phyloP scores from a whole-genome alignment of 2,888 invertebrate species.

The Drosophila prolongata region DNA sequence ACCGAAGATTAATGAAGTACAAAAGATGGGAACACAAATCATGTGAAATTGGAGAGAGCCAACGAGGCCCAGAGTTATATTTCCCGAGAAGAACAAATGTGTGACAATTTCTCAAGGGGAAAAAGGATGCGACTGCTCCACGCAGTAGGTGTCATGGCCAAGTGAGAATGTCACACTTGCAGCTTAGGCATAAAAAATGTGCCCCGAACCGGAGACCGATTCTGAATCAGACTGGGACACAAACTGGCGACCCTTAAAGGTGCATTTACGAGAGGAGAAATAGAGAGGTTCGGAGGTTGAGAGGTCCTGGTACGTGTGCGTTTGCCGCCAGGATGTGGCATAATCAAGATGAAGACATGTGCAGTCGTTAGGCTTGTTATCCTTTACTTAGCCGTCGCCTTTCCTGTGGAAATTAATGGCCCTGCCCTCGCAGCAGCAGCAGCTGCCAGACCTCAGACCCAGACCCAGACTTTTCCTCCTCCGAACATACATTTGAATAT shows the following conservation, averaged over 20 bases:
- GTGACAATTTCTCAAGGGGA: slow-evolving; percentile 69
- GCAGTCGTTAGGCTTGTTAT: slow-evolving; percentile 70
- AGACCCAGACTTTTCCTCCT: slow-evolving; percentile 25
- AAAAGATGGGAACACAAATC: slow-evolving; percentile 75
- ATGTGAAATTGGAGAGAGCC: slow-evolving; percentile 57
- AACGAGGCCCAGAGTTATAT: slow-evolving; percentile 24
- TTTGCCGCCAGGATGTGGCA: slow-evolving; percentile 34
- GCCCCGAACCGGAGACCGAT: slow-evolving; percentile 15
- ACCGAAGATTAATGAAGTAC: slow-evolving; percentile 71
- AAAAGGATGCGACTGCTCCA: slow-evolving; percentile 35
- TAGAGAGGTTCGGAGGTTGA: slow-evolving; percentile 22
- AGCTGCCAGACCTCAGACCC: slow-evolving; percentile 17
- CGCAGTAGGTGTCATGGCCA: slow-evolving; percentile 67
- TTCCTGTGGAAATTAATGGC: slow-evolving; percentile 66
- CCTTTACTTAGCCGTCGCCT: slow-evolving; percentile 64
- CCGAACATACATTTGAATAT: slow-evolving; percentile 67
- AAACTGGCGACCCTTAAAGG: slow-evolving; percentile 49
- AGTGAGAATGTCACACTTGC: slow-evolving; percentile 73
- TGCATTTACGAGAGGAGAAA: slow-evolving; percentile 38
- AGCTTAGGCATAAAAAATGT: slow-evolving; percentile 52
- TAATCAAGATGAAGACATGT: slow-evolving; percentile 74
- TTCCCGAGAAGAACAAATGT: slow-evolving; percentile 59
- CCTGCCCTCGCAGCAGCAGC: slow-evolving; percentile 44
- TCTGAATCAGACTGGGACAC: neutral
- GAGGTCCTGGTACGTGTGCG: slow-evolving; percentile 49